Conservation (phyloP, 1,140 invertebrate species). For the Papilio dardanus region DNA sequence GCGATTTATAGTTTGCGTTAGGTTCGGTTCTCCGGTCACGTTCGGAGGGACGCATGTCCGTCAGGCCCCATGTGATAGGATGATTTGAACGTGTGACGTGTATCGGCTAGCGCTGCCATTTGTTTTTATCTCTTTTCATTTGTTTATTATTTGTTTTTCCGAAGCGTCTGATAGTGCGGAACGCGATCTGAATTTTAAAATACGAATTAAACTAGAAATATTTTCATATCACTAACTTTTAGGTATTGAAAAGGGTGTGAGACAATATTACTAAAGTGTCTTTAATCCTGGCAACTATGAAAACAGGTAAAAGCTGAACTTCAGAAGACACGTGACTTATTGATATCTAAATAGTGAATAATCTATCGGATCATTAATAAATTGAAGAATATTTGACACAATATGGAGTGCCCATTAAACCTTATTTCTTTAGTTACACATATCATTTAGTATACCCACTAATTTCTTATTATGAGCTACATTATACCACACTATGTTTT, state of each 20-base stretch:
- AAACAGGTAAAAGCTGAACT: no score
- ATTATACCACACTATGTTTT: no score
- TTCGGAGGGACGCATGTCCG: constrained; percentile 60
- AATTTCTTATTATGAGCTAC: no score
- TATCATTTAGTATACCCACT: no score
- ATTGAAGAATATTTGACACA: no score
- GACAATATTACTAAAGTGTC: not conserved
- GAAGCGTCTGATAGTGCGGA: constrained; percentile 8
- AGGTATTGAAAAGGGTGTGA: not conserved
- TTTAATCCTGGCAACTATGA: not conserved
- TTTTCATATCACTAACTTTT: not conserved
- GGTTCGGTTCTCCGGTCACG: constrained; percentile 63
- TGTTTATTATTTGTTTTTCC: constrained; percentile 38
- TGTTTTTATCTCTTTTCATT: constrained; percentile 46
- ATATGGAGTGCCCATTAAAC: no score
- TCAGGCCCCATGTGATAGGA: constrained; percentile 63
- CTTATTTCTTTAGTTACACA: no score
- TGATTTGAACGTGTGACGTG: constrained; percentile 72
- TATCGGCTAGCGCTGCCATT: constrained; percentile 44
- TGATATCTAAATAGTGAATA: not conserved
- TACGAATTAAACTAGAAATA: not conserved
- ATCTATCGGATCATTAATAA: not conserved
- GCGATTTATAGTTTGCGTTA: constrained; percentile 55
- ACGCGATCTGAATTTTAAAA: constrained; percentile 26
- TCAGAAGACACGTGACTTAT: no score